phyloP scores from a whole-genome alignment of 2,797 vertebrate genomes.

The Poliocrania exsul region DNA sequence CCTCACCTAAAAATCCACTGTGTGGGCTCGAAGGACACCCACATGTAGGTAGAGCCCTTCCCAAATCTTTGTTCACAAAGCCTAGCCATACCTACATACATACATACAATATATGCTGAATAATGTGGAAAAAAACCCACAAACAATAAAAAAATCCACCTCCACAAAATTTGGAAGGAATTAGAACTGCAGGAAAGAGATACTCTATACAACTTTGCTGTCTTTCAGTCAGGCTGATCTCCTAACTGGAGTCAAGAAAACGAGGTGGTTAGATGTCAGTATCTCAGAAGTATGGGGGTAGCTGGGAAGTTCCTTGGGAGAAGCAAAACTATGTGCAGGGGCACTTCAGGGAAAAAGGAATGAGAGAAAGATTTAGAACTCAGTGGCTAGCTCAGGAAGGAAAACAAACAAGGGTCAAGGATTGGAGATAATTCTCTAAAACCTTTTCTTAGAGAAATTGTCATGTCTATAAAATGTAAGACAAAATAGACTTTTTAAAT shows the following conservation, averaged over 20 bases:
- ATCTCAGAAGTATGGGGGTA: neutral
- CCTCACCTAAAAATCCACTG: too few relatives aligned
- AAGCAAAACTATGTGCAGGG: neutral
- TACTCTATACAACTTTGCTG: neutral
- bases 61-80: too few relatives aligned
- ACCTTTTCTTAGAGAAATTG: neutral
- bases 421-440: neutral
- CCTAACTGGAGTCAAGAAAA: neutral
- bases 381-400: neutral
- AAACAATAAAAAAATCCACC: neutral
- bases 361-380: neutral
- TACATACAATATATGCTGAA: neutral
- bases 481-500: neutral
- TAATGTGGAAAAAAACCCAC: neutral
- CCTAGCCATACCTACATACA: too few relatives aligned
- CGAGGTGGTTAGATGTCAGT: neutral
- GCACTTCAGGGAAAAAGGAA: neutral
- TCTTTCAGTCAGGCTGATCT: neutral
- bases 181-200: neutral
- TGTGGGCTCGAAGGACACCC: too few relatives aligned
- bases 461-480: neutral
- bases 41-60: too few relatives aligned
- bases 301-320: neutral
- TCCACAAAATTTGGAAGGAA: neutral
- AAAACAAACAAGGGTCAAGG: neutral